phyloP scores from a whole-genome alignment of 2,113 vertebrate genomes.

The Gasterosteus nipponicus region DNA sequence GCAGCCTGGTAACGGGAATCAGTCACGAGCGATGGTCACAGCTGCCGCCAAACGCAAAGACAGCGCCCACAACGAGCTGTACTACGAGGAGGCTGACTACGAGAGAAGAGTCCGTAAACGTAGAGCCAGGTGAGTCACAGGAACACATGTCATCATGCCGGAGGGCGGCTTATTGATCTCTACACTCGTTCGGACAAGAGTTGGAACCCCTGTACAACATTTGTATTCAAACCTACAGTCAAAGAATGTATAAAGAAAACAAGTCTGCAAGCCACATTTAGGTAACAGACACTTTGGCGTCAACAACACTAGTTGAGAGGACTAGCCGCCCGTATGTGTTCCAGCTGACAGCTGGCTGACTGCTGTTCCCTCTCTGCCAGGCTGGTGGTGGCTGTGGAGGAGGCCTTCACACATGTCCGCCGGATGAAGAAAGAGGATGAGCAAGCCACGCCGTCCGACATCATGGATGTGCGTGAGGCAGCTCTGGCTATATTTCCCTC shows the following conservation, averaged over 20 bases:
- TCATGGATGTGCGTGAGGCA: slow-evolving; percentile 94
- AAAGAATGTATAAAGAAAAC: no score
- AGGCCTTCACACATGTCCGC: slow-evolving; percentile 94
- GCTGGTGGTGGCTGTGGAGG: slow-evolving; percentile 94
- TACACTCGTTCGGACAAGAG: not conserved
- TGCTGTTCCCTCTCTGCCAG: slow-evolving; percentile 67
- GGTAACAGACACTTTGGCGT: not conserved
- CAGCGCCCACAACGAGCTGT: slow-evolving; percentile 92
- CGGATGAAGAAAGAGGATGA: slow-evolving; percentile 94
- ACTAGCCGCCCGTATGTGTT: no score
- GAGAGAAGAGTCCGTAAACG: slow-evolving; percentile 93
- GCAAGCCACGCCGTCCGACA: slow-evolving; percentile 88
- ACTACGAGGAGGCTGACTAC: slow-evolving; percentile 95
- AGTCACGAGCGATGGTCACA: slow-evolving; percentile 90
- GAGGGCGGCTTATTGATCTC: not conserved
- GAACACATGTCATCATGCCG: not conserved
- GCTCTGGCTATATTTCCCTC: slow-evolving; percentile 96
- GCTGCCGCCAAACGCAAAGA: slow-evolving; percentile 88
- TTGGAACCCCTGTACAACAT: not conserved
- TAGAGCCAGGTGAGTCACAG: slow-evolving; percentile 84
- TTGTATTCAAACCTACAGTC: not conserved
- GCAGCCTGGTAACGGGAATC: slow-evolving; percentile 83
- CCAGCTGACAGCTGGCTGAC: not conserved
- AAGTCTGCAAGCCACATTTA: not conserved
- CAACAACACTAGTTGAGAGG: not conserved